Conservation (phyloP, 2,888 invertebrate genomes). For the Chorisops tibialis region DNA sequence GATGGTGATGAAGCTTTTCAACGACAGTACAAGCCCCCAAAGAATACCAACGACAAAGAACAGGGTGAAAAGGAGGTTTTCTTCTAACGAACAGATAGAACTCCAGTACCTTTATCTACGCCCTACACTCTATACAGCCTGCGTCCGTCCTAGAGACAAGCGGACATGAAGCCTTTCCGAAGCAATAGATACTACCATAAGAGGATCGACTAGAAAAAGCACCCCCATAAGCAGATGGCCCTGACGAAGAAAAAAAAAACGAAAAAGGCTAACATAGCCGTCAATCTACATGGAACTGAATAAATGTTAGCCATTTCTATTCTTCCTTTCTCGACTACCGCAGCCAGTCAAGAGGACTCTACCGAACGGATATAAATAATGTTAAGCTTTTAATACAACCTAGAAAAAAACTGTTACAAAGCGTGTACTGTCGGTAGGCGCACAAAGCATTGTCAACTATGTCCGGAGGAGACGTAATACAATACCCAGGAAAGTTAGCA, state of each 20-base stretch:
- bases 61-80: not conserved
- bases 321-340: too few relatives aligned
- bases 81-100: not conserved
- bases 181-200: not conserved
- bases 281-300: too few relatives aligned
- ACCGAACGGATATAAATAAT: slow-evolving; percentile 10
- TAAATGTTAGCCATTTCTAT: too few relatives aligned
- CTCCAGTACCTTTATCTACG: not conserved
- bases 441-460: not conserved
- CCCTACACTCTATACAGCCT: too few relatives aligned
- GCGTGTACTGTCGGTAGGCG: not conserved
- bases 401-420: not conserved
- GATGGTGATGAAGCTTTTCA: slow-evolving; percentile 32
- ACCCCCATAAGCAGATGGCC: too few relatives aligned
- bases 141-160: slow-evolving; percentile 10
- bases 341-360: too few relatives aligned
- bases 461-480: not conserved
- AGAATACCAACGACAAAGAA: not conserved
- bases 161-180: not conserved
- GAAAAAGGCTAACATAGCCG: too few relatives aligned
- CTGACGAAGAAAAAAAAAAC: not conserved
- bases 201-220: not conserved
- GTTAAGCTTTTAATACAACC: slow-evolving; percentile 16
- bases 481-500: not conserved
- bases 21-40: slow-evolving; percentile 25